These are phyloP conservation scores for Tolmerus cingulatus DNA, from an alignment of 2,888 invertebrate genomes.

Conservation along the genomic window DNA sequence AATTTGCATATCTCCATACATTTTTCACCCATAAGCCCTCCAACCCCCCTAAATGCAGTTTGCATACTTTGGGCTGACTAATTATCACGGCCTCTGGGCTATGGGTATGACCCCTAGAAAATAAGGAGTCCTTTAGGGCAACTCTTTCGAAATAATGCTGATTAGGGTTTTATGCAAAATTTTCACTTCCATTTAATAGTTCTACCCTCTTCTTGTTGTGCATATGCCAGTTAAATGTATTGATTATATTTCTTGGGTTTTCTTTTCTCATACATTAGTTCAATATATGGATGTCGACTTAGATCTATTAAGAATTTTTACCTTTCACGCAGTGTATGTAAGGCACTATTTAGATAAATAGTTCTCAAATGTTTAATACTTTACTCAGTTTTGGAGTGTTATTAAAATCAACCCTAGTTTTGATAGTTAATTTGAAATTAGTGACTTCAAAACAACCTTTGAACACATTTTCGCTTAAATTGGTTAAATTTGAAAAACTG, in stretches of 20 bases:
- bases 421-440: no score
- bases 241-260: neutral
- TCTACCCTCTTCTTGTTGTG: neutral
- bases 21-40: neutral
- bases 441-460: no score
- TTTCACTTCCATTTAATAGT: neutral
- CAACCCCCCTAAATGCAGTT: neutral
- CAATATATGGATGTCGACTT: no score
- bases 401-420: no score
- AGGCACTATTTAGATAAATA: no score
- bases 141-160: neutral
- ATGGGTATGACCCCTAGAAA: neutral
- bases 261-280: no score
- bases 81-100: neutral
- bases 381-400: no score
- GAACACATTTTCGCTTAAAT: no score
- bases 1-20: neutral
- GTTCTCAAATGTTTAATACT: no score
- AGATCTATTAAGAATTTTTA: no score
- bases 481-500: no score
- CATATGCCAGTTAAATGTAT: neutral
- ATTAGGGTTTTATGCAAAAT: neutral
- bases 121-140: neutral
- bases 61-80: neutral
- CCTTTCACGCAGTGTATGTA: no score